Base-by-base conservation (phyloP, 53 echinoderm and acorn worm species). In the Astropecten irregularis region DNA sequence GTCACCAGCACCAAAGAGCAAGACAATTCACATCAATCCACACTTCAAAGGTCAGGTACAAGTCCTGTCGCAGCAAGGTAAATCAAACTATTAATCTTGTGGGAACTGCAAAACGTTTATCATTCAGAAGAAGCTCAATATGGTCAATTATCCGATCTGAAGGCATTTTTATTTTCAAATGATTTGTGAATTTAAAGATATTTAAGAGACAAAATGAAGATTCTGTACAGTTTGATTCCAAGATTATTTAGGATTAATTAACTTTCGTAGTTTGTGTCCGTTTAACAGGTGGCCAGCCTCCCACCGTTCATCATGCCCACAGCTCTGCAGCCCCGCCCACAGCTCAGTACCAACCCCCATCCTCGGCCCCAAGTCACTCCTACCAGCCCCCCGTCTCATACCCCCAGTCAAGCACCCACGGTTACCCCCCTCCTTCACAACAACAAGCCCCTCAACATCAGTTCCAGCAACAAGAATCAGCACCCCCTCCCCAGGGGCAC, bases 11-110 rank as follows among this genome's bases (percentile, higher is more conserved):
- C 48, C 79, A 0, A 59, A 58, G 34, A 76, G 76, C 47, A 79
- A 74, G 74, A 74, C 54, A 28, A 95, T 96, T 49, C 96, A 87
- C 73, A 88, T 96, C 7, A 96, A 96, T 53, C 96, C 96, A 3
- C 96, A 96, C 79, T 96, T 96, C 40, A 96, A 93, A 63, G 93
- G 93, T 11, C 89, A 89, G 49, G 84, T 87, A 10, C 85, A 87
- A 47, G 73, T 85, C 27, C 59, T 68, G 39, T 53, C 79, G 2
- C 57, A 38, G 25, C 61, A 60, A 79, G 79, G 79, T 79, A 48
- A 79, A 3, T n/a, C n/a, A n/a, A n/a, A n/a, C n/a, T n/a, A n/a
- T n/a, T n/a, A n/a, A n/a, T n/a, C n/a, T n/a, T n/a, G n/a, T n/a
- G n/a, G n/a, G n/a, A n/a, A n/a, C n/a, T n/a, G n/a, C n/a, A n/a